These are phyloP conservation scores for Brachystomella parvula DNA, from an alignment of 1,140 invertebrate species.

Conservation along the genomic window DNA sequence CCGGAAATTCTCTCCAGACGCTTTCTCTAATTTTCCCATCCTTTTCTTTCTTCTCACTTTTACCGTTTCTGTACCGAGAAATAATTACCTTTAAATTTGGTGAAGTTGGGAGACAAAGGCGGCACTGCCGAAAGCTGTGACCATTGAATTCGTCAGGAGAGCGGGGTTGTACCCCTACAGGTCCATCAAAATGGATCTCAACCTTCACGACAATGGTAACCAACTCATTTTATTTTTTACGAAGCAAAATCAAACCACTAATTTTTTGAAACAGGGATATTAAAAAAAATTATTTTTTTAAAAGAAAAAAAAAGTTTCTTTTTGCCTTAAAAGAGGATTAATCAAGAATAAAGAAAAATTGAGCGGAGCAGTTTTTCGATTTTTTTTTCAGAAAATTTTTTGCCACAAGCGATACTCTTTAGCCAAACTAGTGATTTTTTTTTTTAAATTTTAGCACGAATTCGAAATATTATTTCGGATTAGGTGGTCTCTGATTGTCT, in stretches of 20 bases:
- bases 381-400: too few species aligned
- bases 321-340: too few species aligned
- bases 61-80: not conserved
- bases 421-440: too few species aligned
- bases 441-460: too few species aligned
- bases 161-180: constrained; percentile 15
- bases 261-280: not conserved
- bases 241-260: not conserved
- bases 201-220: constrained; percentile 23
- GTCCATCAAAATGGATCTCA: constrained; percentile 27
- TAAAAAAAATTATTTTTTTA: too few species aligned
- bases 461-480: too few species aligned
- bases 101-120: not conserved
- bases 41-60: not conserved
- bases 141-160: not conserved
- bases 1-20: not conserved
- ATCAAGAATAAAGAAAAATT: too few species aligned
- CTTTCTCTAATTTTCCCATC: not conserved
- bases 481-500: too few species aligned
- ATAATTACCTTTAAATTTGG: too few species aligned
- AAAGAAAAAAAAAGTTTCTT: too few species aligned
- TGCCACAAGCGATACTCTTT: too few species aligned
- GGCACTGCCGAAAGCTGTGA: not conserved
- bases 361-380: too few species aligned
- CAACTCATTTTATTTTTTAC: not conserved